A percentile compares a stretch with the other conserved stretches of the same genome.
phyloP scores from a whole-genome alignment of 2,113 vertebrate species.

The Clarias gariepinus region DNA sequence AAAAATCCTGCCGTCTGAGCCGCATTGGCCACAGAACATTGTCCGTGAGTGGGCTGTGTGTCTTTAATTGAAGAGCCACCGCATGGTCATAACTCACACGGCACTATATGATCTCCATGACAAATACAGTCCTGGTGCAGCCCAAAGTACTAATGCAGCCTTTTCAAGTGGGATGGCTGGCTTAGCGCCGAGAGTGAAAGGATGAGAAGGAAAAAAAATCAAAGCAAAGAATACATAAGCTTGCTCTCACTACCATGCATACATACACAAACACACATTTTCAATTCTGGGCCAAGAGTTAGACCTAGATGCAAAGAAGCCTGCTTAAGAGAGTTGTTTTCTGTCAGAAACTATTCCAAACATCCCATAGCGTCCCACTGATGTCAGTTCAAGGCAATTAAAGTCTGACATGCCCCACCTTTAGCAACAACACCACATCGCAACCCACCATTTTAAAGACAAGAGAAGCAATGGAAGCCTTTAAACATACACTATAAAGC shows the following conservation, averaged over 20 bases:
- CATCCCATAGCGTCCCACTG: conserved; percentile 68
- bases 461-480: conserved; percentile 19
- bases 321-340: conserved; percentile 64
- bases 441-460: conserved; percentile 22
- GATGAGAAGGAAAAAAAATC: conserved; percentile 40
- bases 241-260: not conserved
- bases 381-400: conserved; percentile 69
- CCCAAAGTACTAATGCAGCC: conserved; percentile 51
- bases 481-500: conserved; percentile 24
- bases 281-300: conserved; percentile 49
- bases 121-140: conserved; percentile 60
- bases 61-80: conserved; percentile 64
- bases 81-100: conserved; percentile 62
- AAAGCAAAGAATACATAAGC: conserved; percentile 37
- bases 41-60: conserved; percentile 50
- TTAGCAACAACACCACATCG: conserved; percentile 43
- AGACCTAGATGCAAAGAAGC: conserved; percentile 58
- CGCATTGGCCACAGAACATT: conserved; percentile 49
- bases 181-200: conserved; percentile 58
- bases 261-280: conserved; percentile 46
- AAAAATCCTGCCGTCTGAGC: conserved; percentile 61
- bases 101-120: conserved; percentile 64
- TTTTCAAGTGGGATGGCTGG: conserved; percentile 61
- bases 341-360: conserved; percentile 69
- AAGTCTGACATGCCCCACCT: conserved; percentile 51